phyloP scores from a whole-genome alignment of 2,888 invertebrate genomes.

The Amaurobius ferox region DNA sequence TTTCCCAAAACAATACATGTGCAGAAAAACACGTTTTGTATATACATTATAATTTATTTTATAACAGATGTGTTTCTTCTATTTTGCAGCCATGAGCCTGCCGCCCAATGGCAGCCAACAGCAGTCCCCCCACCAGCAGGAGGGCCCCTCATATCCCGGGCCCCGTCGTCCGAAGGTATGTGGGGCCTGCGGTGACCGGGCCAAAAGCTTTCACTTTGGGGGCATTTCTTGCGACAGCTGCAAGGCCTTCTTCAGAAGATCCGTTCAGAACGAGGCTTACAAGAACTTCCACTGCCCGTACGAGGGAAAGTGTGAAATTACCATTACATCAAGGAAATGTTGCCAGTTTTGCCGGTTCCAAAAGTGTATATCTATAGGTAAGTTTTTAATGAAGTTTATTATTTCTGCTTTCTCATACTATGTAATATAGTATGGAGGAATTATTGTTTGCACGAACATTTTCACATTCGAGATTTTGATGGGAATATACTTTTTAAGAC shows the following conservation, averaged over 20 bases:
- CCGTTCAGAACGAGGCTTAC: constrained; percentile 78
- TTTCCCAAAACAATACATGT: no score
- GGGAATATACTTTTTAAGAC: no score
- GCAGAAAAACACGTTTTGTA: no score
- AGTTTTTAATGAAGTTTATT: background rate
- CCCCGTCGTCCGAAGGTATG: constrained; percentile 75
- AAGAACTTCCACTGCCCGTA: constrained; percentile 77
- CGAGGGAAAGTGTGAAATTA: constrained; percentile 76
- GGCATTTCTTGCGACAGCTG: constrained; percentile 78
- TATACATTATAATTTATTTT: no score
- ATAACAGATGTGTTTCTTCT: no score
- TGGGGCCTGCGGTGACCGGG: constrained; percentile 77
- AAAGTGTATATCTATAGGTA: constrained; percentile 77
- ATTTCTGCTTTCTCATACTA: no score
- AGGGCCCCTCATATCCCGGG: constrained; percentile 5
- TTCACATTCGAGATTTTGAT: no score
- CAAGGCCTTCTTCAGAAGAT: constrained; percentile 78
- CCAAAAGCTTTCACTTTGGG: constrained; percentile 78
- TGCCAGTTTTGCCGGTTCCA: constrained; percentile 78
- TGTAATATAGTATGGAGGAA: no score
- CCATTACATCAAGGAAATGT: constrained; percentile 76
- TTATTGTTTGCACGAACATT: no score
- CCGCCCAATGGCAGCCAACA: constrained; percentile 73
- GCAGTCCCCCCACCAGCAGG: constrained; percentile 34
- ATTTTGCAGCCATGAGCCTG: constrained; percentile 73